Evolutionary conservation across 35 echinoderm and acorn worm species (phyloP).

Genomic region (Amphiura filiformis): DNA sequence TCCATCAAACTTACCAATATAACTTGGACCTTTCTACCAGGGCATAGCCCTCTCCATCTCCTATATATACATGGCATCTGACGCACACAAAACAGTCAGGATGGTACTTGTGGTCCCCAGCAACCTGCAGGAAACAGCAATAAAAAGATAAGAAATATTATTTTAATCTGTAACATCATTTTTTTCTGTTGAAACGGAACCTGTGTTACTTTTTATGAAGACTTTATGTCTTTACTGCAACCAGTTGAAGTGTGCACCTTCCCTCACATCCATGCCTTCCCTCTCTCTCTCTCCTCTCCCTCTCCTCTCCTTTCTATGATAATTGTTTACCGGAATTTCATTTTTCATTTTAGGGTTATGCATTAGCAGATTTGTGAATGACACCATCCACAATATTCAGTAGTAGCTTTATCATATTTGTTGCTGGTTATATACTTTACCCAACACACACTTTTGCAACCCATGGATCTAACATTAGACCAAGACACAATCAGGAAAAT

Average conservation of each 20-base stretch:
- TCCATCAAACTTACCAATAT: conserved; percentile 73
- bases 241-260: background rate
- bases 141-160: background rate
- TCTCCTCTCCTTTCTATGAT: background rate
- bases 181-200: too few species aligned
- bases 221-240: background rate
- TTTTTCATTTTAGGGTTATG: too few species aligned
- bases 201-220: background rate
- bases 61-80: conserved; percentile 78
- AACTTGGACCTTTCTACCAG: conserved; percentile 90
- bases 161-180: too few species aligned
- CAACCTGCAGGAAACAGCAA: conserved; percentile 54
- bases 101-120: conserved; percentile 94
- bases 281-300: background rate
- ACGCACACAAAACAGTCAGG: conserved; percentile 93
- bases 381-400: too few species aligned
- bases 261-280: background rate
- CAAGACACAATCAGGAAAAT: too few species aligned
- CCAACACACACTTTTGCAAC: too few species aligned
- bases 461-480: too few species aligned
- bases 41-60: conserved; percentile 89
- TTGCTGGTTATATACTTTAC: too few species aligned
- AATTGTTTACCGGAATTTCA: too few species aligned
- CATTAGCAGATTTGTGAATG: too few species aligned
- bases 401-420: too few species aligned